These are phyloP conservation scores for Sylvia atricapilla DNA, from an alignment of 2,113 vertebrate species.

Conservation along the genomic window DNA sequence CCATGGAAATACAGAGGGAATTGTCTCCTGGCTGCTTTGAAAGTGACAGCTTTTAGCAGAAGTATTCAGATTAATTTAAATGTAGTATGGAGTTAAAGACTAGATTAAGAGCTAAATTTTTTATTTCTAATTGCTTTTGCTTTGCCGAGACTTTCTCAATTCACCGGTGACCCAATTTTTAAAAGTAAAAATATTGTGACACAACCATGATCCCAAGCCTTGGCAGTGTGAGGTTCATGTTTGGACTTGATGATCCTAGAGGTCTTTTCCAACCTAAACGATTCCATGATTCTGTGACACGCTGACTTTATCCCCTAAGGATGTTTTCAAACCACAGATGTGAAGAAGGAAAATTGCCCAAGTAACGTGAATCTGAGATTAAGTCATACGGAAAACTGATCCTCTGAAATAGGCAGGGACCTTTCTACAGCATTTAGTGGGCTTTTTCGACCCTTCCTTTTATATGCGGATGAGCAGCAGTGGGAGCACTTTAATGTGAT, in stretches of 20 bases:
- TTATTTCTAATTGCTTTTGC: not conserved
- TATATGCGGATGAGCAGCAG: not conserved
- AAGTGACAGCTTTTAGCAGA: not conserved
- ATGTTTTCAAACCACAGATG: not conserved
- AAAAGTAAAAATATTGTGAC: not conserved
- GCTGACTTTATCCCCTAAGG: not conserved
- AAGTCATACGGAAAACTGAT: not conserved
- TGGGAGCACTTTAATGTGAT: not conserved
- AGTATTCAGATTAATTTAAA: not conserved
- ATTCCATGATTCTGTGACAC: not conserved
- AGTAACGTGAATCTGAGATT: not conserved
- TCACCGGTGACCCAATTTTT: not conserved
- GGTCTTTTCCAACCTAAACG: not conserved
- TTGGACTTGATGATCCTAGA: not conserved
- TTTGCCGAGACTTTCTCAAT: conserved; percentile 5
- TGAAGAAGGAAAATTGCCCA: not conserved
- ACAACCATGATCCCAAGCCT: not conserved
- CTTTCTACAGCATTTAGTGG: not conserved
- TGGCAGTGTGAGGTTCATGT: not conserved
- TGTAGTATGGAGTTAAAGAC: not conserved
- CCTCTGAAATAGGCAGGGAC: not conserved
- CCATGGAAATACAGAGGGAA: not conserved
- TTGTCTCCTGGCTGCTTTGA: not conserved
- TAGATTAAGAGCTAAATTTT: not conserved
- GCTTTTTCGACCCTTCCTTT: not conserved